Evolutionary conservation across 1,140 invertebrate genomes (phyloP), one percentile per base, ranked within the genome.

Genomic region (Trypoxylus dichotomus): DNA sequence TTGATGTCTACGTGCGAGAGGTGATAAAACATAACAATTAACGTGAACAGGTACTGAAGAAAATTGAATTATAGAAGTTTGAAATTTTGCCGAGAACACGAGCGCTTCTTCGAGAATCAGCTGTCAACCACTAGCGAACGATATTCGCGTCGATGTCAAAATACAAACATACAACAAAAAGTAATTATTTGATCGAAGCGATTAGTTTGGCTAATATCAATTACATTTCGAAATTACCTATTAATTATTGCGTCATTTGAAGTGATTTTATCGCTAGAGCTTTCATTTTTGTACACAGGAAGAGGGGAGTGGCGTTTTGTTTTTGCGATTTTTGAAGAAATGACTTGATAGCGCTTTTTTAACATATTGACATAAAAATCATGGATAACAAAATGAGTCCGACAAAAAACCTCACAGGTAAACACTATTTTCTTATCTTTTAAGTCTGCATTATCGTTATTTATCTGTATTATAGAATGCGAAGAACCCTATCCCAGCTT

Each of bases 401-500:
- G 11, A 68, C 77, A 37, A 81, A 79, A 76, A 78, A 32, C 74
- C 43, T 76, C 8, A 76, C 79, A 80, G 80, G 80, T 81, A 81
- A 78, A 74, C 47, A 25, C 25, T 7, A 3, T 8, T 27, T 41
- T 54, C 37, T 77, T 74, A 47, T 75, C 74, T 54, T 29, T 75
- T 47, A 68, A 21, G 11, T 63, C 21, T 3, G 7, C 15, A 10
- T 78, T 78, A 68, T 68, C 41, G 29, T 43, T 19, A 21, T 77
- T 77, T 71, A 21, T 75, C 43, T 79, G 74, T 37, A 54, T 87
- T 79, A 87, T 85, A 81, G 92, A 93, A 83, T 88, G 87, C 79
- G 95, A 97, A 80, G 95, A 96, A 86, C 91, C 93, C 13, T 94
- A 94, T 85, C 94, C 94, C 71, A 97, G 95, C 87, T 89, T 97